These are phyloP conservation scores for Cryptoprocta ferox DNA, from an alignment of 2,797 vertebrate genomes.

Conservation along the genomic window DNA sequence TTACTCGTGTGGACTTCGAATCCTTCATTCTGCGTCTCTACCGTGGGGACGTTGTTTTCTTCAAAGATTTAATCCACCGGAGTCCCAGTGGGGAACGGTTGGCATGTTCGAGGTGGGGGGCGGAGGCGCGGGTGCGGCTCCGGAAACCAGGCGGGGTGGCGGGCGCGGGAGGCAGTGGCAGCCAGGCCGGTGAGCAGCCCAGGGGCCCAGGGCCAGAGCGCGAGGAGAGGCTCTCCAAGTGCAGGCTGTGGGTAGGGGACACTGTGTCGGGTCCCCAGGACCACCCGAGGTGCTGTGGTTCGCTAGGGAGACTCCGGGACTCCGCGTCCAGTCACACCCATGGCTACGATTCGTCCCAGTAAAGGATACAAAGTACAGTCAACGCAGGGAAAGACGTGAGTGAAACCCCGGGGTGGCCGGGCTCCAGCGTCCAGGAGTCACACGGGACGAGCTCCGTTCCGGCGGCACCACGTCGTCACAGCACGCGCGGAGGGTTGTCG, in stretches of 20 bases:
- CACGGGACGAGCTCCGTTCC: background rate
- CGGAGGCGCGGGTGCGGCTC: too few relatives aligned
- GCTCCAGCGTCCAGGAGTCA: background rate
- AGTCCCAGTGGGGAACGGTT: background rate
- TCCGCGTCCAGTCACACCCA: fast-evolving
- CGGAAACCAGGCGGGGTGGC: background rate
- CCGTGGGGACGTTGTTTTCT: too few relatives aligned
- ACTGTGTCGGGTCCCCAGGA: background rate
- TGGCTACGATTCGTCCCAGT: too few relatives aligned
- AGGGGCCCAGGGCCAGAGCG: background rate
- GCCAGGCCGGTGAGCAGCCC: background rate
- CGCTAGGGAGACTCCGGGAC: background rate
- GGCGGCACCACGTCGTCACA: background rate
- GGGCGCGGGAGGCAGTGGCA: background rate
- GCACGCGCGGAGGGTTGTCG: fast-evolving
- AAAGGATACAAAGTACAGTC: background rate
- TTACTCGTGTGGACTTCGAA: too few relatives aligned
- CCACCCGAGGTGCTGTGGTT: background rate
- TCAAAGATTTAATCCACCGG: background rate
- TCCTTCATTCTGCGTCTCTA: background rate
- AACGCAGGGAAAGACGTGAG: too few relatives aligned
- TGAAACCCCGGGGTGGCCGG: fast-evolving
- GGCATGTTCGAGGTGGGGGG: background rate
- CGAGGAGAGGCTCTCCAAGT: background rate
- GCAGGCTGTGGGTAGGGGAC: background rate